phyloP scores from a whole-genome alignment of 2,888 invertebrate genomes.

The Chouioia cunea region DNA sequence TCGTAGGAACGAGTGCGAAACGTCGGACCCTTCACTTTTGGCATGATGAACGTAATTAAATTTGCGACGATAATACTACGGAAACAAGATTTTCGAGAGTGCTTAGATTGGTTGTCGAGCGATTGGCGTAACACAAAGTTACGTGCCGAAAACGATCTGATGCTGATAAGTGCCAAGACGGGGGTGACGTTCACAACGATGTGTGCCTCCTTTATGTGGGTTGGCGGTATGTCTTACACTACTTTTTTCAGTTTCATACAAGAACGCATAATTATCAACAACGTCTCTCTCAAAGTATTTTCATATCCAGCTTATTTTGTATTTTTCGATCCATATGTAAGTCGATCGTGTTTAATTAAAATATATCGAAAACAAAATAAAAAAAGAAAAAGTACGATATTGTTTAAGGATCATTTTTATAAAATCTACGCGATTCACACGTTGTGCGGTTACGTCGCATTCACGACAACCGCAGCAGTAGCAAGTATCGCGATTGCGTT shows the following conservation, averaged over 20 bases:
- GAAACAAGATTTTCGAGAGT: too few species aligned
- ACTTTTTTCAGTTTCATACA: constrained; percentile 49
- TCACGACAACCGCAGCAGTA: constrained; percentile 49
- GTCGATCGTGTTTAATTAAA: neutral
- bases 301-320: constrained; percentile 54
- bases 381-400: constrained; percentile 49
- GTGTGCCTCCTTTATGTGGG: constrained; percentile 51
- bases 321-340: constrained; percentile 51
- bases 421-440: constrained; percentile 48
- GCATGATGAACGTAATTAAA: too few species aligned
- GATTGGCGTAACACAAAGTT: constrained; percentile 51
- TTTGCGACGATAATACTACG: too few species aligned
- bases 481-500: constrained; percentile 53
- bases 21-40: too few species aligned
- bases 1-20: too few species aligned
- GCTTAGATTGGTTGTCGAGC: too few species aligned
- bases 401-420: constrained; percentile 20
- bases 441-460: constrained; percentile 51
- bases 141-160: constrained; percentile 46
- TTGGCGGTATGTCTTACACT: constrained; percentile 50
- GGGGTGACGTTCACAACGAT: constrained; percentile 50
- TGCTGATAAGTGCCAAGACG: constrained; percentile 52
- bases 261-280: constrained; percentile 46
- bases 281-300: constrained; percentile 50
- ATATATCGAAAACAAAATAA: too few species aligned